A percentile compares a stretch with the other conserved stretches of the same genome.
Evolutionary conservation across 2,113 vertebrate species (phyloP).

Genomic region (Ctenodactylus gundi): DNA sequence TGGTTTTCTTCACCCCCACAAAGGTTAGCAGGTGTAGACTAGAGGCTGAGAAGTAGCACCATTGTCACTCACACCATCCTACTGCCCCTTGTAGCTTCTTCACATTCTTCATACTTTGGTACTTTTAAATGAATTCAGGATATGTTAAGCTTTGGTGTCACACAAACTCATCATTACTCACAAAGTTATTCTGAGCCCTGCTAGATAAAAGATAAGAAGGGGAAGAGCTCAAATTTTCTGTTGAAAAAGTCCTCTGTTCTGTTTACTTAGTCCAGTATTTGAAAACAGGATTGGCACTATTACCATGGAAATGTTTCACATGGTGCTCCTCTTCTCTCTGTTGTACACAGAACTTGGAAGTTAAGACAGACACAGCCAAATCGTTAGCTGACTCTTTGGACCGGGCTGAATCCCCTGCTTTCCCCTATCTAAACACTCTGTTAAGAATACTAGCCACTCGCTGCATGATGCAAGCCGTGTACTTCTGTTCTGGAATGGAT

Average conservation of each 20-base stretch:
- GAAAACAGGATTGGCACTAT: background rate
- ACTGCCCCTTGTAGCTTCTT: background rate
- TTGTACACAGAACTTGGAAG: conserved; percentile 87
- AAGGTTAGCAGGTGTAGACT: background rate
- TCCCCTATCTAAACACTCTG: conserved; percentile 94
- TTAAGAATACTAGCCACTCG: conserved; percentile 95
- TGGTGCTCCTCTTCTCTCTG: background rate
- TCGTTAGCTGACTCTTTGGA: conserved; percentile 95
- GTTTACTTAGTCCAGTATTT: background rate
- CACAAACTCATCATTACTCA: background rate
- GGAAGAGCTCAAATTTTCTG: background rate
- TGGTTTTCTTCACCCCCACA: background rate
- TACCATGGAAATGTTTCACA: background rate
- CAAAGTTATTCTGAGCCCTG: background rate
- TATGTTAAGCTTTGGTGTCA: background rate
- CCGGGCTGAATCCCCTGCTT: conserved; percentile 86
- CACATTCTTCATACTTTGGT: background rate
- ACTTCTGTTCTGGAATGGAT: conserved; percentile 99
- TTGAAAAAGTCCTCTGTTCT: too few relatives aligned
- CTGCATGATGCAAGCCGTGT: conserved; percentile 99
- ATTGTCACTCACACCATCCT: rapidly evolving
- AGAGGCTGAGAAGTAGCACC: background rate
- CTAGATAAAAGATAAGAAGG: background rate
- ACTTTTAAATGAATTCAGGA: background rate
- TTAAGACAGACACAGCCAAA: conserved; percentile 95